Evolutionary conservation across 2,797 vertebrate species (phyloP), one percentile per base, ranked within the genome.

Genomic region (Smutsia temminckii): DNA sequence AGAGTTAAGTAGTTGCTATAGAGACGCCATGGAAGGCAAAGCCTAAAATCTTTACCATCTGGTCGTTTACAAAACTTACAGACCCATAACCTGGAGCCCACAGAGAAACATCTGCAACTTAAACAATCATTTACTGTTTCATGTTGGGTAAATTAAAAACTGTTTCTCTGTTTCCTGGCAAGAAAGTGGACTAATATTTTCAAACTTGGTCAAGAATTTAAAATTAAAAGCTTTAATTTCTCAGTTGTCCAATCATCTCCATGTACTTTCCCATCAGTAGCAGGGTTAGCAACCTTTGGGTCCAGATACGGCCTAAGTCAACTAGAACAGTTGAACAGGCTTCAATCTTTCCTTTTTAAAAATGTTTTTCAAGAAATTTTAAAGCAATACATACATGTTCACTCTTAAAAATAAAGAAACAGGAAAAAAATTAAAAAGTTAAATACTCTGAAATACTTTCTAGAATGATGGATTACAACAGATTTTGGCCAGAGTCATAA

Each of bases 391-490:
- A 2, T 64, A 84, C 34, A 53, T 11, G 23, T 29, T 66, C 21
- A 81, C 25, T 64, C 27, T 57, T 66, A 8, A 93, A 95, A 92
- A 88, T 55, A 75, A 29, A 79, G 42, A 49, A 71, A 68, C 1
- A 34, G 18, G 63, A 74, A 85, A 95, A 85, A 46, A 75, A 49
- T 51, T 63, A 25, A 79, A 92, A 91, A 68, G 8, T 11, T 10
- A n/a, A 83, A 29, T 37, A 57, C 5, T n/a, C 5, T n/a, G 46
- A 57, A 71, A 88, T 14, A 27, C 8, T 55, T 37, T 69, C 25
- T 29, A 69, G 12, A 51, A 57, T 23, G 68, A 3, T 46, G n/a
- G 29, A 23, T n/a, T 21, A 27, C 2, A 63, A 63, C 21, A 49
- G 55, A 42, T 51, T 63, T 25, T 5, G 3, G 49, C 29, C 37